Conservation (phyloP, 2,888 invertebrate genomes). For the Euspilapteryx auroguttella region DNA sequence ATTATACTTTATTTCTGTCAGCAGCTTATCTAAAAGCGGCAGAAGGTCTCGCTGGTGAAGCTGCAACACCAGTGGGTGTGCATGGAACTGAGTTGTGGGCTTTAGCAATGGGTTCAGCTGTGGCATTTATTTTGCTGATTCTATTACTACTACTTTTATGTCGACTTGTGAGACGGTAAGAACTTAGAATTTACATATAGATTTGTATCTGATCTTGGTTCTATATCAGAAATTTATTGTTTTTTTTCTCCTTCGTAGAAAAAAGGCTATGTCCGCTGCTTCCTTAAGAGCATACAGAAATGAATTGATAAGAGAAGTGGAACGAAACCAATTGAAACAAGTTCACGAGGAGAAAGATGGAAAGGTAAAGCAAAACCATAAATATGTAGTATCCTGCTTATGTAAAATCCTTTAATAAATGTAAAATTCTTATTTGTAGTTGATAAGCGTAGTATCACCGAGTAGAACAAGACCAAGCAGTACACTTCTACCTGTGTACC, state of each 20-base stretch:
- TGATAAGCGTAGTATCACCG: constrained; percentile 51
- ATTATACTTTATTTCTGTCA: constrained; percentile 12
- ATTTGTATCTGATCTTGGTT: too few relatives aligned
- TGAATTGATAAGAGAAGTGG: constrained; percentile 36
- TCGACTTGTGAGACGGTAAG: constrained; percentile 35
- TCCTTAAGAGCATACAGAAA: constrained; percentile 40
- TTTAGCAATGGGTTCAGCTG: constrained; percentile 63
- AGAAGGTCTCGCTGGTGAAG: constrained; percentile 62
- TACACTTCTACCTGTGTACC: constrained; percentile 36
- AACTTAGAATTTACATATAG: too few relatives aligned
- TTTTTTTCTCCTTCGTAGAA: constrained; percentile 25
- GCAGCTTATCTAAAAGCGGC: constrained; percentile 72
- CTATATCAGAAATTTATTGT: background rate
- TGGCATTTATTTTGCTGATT: constrained; percentile 60
- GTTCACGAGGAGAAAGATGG: constrained; percentile 47
- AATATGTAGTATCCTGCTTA: too few relatives aligned
- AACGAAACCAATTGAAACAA: constrained; percentile 47
- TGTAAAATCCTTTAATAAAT: background rate
- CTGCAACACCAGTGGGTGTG: constrained; percentile 22
- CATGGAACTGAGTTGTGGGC: constrained; percentile 60
- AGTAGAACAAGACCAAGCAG: constrained; percentile 48
- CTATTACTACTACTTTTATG: constrained; percentile 55
- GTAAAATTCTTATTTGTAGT: constrained; percentile 16
- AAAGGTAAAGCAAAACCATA: constrained; percentile 27
- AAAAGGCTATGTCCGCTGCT: constrained; percentile 36